Base-by-base conservation (phyloP, 2,888 invertebrate species). In the Meteorus colon region DNA sequence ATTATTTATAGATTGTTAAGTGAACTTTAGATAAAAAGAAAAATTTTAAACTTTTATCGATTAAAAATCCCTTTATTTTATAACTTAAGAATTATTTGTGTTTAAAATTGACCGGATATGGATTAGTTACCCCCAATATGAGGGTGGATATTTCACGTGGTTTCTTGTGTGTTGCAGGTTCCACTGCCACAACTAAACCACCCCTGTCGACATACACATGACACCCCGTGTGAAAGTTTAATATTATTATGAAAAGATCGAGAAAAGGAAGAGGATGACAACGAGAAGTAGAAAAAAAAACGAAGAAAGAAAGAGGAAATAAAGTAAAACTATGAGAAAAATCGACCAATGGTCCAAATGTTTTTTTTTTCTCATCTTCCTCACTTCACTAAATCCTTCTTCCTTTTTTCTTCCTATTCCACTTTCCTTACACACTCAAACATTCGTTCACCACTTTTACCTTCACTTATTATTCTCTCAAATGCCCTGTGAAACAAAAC, bases 381-480 rank as follows among this genome's bases (percentile, higher is more conserved):
- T 34, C 34, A 59, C 27, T 55, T 62, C 67, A 55, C 16, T 37
- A 5, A n/a, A 8, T 51, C 16, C 51, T 51, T 6, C 3, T 51
- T 6, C n/a, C 3, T 51, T 6, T 51, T 51, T 4, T 51, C n/a
- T 51, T 51, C 31, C 70, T 60, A 51, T 27, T 71, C 72, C 60
- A 62, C 66, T 66, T 62, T 45, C 73, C 59, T 59, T 59, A 29
- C 55, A 59, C 51, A 19, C 6, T 6, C 19, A 55, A 24, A 55
- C 65, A 77, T 78, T 79, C 78, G 78, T 68, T 79, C 79, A 79
- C 79, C 78, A 78, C 78, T 77, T 79, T 78, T 76, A 66, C 69
- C 76, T 75, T 60, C 67, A 62, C 37, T 41, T 70, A 37, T 27
- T 62, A 60, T 68, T 62, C 51, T 34, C 41, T 41, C 63, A 19